These are phyloP conservation scores for Toxostoma redivivum DNA, from an alignment of 2,113 vertebrate genomes.

Conservation along the genomic window DNA sequence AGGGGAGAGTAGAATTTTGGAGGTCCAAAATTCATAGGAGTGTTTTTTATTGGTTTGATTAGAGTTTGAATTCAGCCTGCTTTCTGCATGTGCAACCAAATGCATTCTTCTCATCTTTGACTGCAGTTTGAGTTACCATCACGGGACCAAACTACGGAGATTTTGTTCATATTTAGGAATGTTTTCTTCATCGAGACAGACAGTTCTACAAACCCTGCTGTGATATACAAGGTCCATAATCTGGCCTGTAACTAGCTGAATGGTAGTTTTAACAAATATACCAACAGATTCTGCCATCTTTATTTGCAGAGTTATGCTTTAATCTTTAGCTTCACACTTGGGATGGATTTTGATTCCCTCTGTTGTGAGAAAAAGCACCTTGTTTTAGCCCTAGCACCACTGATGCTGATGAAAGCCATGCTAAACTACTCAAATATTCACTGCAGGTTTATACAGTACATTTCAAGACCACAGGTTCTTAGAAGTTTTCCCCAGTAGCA, in stretches of 20 bases:
- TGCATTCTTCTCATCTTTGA: background rate
- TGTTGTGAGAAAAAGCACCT: background rate
- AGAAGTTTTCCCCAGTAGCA: constrained; percentile 45
- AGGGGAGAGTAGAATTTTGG: background rate
- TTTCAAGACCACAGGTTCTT: background rate
- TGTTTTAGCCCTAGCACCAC: background rate
- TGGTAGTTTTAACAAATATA: background rate
- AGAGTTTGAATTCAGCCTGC: background rate
- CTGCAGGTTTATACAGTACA: background rate
- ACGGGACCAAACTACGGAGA: background rate
- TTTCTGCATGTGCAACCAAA: background rate
- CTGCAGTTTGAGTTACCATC: background rate
- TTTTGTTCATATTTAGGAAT: background rate
- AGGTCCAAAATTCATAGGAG: background rate
- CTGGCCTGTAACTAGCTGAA: background rate
- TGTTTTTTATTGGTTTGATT: background rate
- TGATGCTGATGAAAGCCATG: background rate
- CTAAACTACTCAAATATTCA: background rate
- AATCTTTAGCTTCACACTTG: background rate
- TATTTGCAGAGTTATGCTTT: background rate
- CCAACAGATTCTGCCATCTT: background rate
- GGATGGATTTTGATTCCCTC: background rate
- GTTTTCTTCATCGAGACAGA: background rate
- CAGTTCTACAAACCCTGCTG: background rate
- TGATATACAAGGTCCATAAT: background rate